Base-by-base conservation (phyloP, 2,888 invertebrate species). In the Parasteatoda lunata region DNA sequence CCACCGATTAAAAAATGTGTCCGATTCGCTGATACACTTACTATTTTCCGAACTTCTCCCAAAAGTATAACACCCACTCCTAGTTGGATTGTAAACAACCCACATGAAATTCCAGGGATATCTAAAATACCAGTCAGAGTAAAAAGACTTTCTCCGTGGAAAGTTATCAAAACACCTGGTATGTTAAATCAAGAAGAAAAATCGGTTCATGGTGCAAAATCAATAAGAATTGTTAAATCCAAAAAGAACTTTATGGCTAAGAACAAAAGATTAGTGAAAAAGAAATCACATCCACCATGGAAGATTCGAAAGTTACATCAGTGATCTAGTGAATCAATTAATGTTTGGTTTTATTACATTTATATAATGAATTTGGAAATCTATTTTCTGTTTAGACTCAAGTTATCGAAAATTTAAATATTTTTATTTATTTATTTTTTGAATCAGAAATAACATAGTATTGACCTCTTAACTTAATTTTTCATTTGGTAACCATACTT, bases 1-100 rank as follows among this genome's bases (percentile, higher is more conserved):
- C 64, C 49, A 3, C 48, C 11, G n/a, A 52, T 49, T 5, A 78
- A 66, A 48, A 88, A 88, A 48, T 13, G 11, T 0, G 88, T 88
- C 11, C 64, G 85, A n/a, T 88, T 88, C 82, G 72, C 85, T 6
- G 88, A 88, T 5, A 82, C 88, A 49, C 4, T 88, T 9, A 88
- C 88, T 0, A 79, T 85, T 71, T 85, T 51, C 48, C 15, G 78
- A n/a, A 54, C 75, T 30, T 7, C 84, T 45, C 81, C 84, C 13
- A 77, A 77, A n/a, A 9, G 11, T 15, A 15, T 15, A 8, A 76
- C 79, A 4, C 65, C 72, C 15, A 64, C 86, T 45, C 88, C 88
- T 47, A 68, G 72, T 11, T 87, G 86, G 81, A 64, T 87, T 11
- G 69, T 77, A 6, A 80, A 47, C 8, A 30, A 13, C 8, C 45